A percentile compares a stretch with the other conserved stretches of the same genome.
These are phyloP conservation scores for Lerista edwardsae DNA, from an alignment of 2,797 vertebrate genomes.

Conservation along the genomic window DNA sequence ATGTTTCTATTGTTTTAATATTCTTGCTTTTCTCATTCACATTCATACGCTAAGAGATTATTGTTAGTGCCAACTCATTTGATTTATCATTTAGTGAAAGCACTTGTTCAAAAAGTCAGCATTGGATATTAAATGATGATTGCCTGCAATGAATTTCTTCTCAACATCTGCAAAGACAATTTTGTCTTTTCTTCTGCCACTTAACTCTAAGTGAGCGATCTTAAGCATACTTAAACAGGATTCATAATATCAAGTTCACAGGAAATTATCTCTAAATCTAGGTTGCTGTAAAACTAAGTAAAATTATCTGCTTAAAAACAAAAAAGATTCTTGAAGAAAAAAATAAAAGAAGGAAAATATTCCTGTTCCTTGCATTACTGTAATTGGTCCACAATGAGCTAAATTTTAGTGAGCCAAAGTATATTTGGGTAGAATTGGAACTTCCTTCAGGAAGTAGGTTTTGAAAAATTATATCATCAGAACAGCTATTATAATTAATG, in stretches of 20 bases:
- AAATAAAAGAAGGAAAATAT: neutral
- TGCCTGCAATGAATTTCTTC: constrained; percentile 81
- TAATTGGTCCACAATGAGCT: neutral
- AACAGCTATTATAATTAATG: neutral
- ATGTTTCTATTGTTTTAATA: constrained; percentile 81
- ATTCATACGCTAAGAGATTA: constrained; percentile 76
- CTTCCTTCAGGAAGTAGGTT: neutral
- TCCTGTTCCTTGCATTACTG: neutral
- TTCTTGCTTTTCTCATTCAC: constrained; percentile 82
- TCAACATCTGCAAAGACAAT: constrained; percentile 81
- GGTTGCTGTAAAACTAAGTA: constrained; percentile 68
- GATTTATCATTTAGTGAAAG: constrained; percentile 85
- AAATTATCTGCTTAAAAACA: constrained; percentile 55
- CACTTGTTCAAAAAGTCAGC: constrained; percentile 79
- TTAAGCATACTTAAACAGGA: constrained; percentile 82
- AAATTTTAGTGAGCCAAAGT: neutral
- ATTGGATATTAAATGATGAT: constrained; percentile 81
- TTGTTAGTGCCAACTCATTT: constrained; percentile 80
- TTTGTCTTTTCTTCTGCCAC: constrained; percentile 82
- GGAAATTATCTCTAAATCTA: constrained; percentile 74
- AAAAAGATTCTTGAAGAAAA: constrained; percentile 51
- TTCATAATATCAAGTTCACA: constrained; percentile 76
- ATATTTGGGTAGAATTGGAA: neutral
- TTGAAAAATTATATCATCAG: neutral
- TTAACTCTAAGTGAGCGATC: constrained; percentile 80